Base-by-base conservation (phyloP, 2,797 vertebrate genomes). In the Spea hammondii region DNA sequence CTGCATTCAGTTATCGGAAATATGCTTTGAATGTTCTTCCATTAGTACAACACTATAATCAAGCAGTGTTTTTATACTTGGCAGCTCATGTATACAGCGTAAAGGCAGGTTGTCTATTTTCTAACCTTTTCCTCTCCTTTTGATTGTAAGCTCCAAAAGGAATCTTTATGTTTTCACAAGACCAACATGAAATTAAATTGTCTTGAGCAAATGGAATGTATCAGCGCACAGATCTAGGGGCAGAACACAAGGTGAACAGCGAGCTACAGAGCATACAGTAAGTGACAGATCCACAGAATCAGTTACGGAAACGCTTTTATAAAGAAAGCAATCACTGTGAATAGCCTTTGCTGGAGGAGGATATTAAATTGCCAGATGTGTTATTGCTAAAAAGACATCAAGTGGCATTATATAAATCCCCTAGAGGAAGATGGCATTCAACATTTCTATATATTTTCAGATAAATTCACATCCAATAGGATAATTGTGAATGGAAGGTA, bases 131-230 rank as follows among this genome's bases (percentile, higher is more conserved):
- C 57, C 54, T 60, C n/a, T 9, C 46, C 5, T 50, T 8, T 59
- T 73, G 4, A 60, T 73, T 57, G 49, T 64, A n/a, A 4, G 50
- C 60, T 78, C 13, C n/a, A 44, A 59, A 12, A 65, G 47, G 44
- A 49, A 47, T 49, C 46, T 67, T 46, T 45, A n/a, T 13, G 10
- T 6, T 50, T 11, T 55, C 59, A 57, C 32, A 72, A 57, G n/a
- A 54, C 44, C 49, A 78, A 45, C 51, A 65, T 78, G 46, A 53
- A 72, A 78, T 78, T 78, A 78, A 55, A 65, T 78, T 78, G 69
- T 78, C 76, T 71, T 48, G n/a, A 17, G 32, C 14, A 72, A 72
- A 66, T 66, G 69, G 69, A 55, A 32, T 66, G 44, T 72, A 78
- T 57, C 44, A 65, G 69, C 65, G 12, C 57, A n/a, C 13, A 47